Evolutionary conservation across 1,140 invertebrate genomes (phyloP).

Genomic region (Sipha flava): DNA sequence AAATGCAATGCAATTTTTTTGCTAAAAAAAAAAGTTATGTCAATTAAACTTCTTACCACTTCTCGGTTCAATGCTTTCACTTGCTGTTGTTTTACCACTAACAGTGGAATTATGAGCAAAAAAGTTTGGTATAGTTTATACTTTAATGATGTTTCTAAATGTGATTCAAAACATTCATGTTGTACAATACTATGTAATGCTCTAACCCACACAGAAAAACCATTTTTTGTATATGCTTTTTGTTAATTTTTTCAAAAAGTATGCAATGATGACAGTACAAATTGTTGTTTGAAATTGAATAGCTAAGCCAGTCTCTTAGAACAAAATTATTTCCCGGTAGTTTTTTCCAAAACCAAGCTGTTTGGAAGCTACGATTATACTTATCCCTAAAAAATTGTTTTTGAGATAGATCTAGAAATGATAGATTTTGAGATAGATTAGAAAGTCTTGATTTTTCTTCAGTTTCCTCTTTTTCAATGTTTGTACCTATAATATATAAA

Average conservation of each 20-base stretch:
- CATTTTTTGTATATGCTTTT: background rate
- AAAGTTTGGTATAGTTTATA: background rate
- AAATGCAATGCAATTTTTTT: background rate
- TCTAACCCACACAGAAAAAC: background rate
- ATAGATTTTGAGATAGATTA: no score
- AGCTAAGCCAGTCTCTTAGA: background rate
- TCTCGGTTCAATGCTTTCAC: background rate
- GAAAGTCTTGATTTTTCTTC: no score
- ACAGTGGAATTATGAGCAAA: background rate
- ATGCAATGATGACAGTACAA: background rate
- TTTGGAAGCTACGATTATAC: background rate
- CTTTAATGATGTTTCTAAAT: background rate
- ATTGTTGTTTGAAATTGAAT: background rate
- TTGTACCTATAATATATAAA: no score
- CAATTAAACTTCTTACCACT: background rate
- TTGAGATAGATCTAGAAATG: no score
- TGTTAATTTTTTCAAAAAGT: background rate
- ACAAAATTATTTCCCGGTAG: background rate
- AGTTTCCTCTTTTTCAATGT: no score
- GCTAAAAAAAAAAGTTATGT: background rate
- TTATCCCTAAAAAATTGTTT: background rate
- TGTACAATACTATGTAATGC: background rate
- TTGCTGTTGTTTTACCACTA: background rate
- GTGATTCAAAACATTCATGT: background rate
- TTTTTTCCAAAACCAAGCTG: background rate